Percentiles rank a stretch among this genome's conserved stretches.
Conservation (phyloP, 2,113 vertebrate species). For the Micromys minutus region DNA sequence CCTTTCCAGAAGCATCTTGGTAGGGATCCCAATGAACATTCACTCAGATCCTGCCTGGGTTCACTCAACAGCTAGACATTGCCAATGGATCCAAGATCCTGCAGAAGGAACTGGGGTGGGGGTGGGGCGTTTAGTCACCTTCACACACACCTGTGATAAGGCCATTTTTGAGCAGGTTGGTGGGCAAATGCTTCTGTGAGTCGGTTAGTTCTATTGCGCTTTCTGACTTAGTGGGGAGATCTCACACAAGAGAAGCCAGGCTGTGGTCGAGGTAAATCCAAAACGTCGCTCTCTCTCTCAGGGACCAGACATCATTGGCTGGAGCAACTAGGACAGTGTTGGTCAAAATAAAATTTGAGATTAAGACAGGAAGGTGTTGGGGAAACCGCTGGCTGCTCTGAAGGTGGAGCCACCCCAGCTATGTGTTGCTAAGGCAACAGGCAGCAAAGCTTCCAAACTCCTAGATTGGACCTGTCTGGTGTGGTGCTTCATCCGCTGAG, state of each 20-base stretch:
- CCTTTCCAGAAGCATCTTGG: background rate
- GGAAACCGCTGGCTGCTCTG: background rate
- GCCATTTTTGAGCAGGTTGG: background rate
- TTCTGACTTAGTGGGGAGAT: background rate
- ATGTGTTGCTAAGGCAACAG: background rate
- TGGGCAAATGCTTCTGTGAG: background rate
- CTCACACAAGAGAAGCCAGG: background rate
- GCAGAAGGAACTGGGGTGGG: background rate
- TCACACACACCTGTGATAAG: background rate
- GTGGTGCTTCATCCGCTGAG: background rate
- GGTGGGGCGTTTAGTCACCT: background rate
- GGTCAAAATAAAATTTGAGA: no score
- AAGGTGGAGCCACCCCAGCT: background rate
- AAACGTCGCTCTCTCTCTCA: no score
- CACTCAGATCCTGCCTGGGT: background rate
- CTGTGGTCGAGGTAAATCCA: background rate
- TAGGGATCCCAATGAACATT: background rate
- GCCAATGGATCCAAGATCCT: background rate
- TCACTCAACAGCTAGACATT: background rate
- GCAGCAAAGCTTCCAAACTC: no score
- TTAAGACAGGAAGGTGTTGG: background rate
- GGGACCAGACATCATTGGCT: background rate
- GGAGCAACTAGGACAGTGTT: background rate
- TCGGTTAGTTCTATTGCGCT: background rate
- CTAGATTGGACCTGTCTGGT: background rate